A percentile compares a stretch with the other conserved stretches of the same genome.
Evolutionary conservation across 2,888 invertebrate species (phyloP).

Genomic region (Acanthosoma haemorrhoidale): DNA sequence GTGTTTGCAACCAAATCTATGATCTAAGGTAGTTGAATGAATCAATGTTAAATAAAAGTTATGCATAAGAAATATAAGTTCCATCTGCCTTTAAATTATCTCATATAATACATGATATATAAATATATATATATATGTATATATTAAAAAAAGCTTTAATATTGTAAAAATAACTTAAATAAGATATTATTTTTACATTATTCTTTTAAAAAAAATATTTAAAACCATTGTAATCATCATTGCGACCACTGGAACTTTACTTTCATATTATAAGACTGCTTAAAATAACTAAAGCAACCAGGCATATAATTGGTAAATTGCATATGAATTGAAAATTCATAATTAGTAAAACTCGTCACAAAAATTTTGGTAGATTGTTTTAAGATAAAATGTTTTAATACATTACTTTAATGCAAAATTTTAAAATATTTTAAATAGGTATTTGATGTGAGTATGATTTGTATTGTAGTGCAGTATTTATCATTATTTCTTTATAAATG

Average conservation of each 20-base stretch:
- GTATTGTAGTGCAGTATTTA: not conserved
- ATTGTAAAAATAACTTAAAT: not conserved
- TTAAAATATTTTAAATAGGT: not conserved
- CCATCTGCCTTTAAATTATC: not conserved
- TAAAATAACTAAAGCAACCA: not conserved
- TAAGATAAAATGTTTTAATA: constrained; percentile 7
- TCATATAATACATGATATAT: not conserved
- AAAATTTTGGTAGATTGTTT: not conserved
- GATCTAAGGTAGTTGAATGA: not conserved
- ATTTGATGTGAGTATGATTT: not conserved
- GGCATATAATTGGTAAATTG: not conserved
- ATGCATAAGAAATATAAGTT: not conserved
- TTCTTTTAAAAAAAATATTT: not conserved
- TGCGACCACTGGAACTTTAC: not conserved
- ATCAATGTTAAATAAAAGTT: not conserved
- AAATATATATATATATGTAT: too few species aligned
- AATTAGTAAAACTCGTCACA: not conserved
- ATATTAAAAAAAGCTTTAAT: not conserved
- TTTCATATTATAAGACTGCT: constrained; percentile 10
- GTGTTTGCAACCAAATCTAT: not conserved
- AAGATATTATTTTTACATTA: constrained; percentile 4
- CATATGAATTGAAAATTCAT: not conserved
- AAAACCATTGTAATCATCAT: not conserved
- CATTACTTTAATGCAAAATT: not conserved
- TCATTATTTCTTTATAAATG: too few species aligned